phyloP scores from a whole-genome alignment of 2,113 vertebrate species.

The Cinclus mexicanus region DNA sequence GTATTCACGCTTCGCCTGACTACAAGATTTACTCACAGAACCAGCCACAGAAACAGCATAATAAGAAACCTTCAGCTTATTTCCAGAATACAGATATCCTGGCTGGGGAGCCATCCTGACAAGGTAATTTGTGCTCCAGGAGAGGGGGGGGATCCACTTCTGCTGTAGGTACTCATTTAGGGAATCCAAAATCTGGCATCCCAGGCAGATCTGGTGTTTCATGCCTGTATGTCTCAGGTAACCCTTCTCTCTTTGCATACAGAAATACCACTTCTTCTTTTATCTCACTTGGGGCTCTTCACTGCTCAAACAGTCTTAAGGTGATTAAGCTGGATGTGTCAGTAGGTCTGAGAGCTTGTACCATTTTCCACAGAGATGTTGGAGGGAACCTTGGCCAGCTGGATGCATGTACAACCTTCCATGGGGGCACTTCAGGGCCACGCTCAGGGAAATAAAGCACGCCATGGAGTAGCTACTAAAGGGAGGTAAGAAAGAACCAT shows the following conservation, averaged over 20 bases:
- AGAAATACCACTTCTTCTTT: neutral
- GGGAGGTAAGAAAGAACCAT: neutral
- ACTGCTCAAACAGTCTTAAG: neutral
- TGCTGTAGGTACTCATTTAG: rapidly evolving
- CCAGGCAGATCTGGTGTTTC: neutral
- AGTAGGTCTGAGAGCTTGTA: neutral
- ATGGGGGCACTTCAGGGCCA: too few species aligned
- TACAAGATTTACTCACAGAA: constrained; percentile 12
- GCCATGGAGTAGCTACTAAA: neutral
- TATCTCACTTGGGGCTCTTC: neutral
- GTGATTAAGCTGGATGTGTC: neutral
- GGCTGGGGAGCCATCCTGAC: neutral
- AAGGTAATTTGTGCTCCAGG: neutral
- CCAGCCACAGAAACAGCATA: neutral
- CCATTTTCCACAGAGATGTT: neutral
- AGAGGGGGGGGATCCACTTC: neutral
- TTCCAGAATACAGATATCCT: constrained; percentile 29
- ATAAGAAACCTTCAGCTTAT: neutral
- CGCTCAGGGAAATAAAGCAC: neutral
- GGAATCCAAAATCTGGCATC: neutral
- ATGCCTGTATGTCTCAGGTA: neutral
- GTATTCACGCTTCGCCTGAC: neutral
- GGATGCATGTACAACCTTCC: neutral
- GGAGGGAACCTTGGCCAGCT: neutral
- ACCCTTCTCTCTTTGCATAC: too few species aligned